Conservation (phyloP, 2,113 vertebrate species). For the Anguilla rostrata region DNA sequence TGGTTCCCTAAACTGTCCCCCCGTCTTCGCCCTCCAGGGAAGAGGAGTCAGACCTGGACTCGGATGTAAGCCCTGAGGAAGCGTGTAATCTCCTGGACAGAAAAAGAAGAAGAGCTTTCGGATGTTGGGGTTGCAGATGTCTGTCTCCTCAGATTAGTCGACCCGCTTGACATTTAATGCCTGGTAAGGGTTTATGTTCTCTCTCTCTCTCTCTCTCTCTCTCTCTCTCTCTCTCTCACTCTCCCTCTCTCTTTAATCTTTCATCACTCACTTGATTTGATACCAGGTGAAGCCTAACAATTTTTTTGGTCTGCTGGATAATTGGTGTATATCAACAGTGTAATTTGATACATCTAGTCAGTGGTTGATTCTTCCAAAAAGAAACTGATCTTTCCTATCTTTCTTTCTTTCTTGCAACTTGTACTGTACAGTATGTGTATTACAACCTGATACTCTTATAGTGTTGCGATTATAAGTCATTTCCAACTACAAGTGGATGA, state of each 20-base stretch:
- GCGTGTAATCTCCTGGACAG: constrained; percentile 52
- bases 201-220: constrained; percentile 29
- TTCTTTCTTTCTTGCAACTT: neutral
- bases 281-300: neutral
- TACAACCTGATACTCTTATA: neutral
- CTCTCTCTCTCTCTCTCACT: constrained; percentile 36
- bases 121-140: constrained; percentile 47
- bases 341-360: neutral
- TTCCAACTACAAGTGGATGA: neutral
- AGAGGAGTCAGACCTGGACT: constrained; percentile 48
- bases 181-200: constrained; percentile 67
- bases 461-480: neutral
- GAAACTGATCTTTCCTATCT: neutral
- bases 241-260: neutral
- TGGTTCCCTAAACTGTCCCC: constrained; percentile 63
- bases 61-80: constrained; percentile 56
- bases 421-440: neutral
- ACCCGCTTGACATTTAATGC: constrained; percentile 57
- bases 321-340: no score
- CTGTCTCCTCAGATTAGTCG: constrained; percentile 48
- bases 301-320: neutral
- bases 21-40: constrained; percentile 42
- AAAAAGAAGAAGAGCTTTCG: constrained; percentile 50
- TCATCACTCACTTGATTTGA: neutral
- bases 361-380: neutral